Evolutionary conservation across 2,113 vertebrate species (phyloP).

Genomic region (Penelope pileata): DNA sequence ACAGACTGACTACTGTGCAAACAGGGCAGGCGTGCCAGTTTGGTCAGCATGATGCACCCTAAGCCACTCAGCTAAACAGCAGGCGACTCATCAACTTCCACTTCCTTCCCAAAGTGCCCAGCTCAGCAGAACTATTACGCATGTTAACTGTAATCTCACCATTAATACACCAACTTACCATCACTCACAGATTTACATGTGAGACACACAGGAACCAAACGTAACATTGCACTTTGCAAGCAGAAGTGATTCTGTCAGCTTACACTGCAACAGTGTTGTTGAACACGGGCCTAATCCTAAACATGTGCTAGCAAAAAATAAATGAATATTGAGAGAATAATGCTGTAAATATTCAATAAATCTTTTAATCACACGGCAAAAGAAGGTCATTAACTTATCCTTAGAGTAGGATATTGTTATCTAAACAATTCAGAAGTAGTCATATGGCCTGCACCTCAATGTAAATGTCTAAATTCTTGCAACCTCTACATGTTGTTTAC

Average conservation of each 20-base stretch:
- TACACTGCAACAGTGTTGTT: not conserved
- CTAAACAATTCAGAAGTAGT: not conserved
- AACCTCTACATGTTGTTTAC: not conserved
- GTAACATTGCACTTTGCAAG: not conserved
- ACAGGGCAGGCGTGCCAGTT: not conserved
- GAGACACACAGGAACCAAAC: not conserved
- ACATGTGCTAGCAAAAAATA: not conserved
- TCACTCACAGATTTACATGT: not conserved
- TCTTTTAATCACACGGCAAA: not conserved
- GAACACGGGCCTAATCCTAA: not conserved
- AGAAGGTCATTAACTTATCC: not conserved
- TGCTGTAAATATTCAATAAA: not conserved
- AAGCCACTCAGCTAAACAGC: not conserved
- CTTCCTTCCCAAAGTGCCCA: not conserved
- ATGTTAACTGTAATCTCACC: not conserved
- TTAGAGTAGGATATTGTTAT: not conserved
- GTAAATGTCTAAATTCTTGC: not conserved
- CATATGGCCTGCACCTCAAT: not conserved
- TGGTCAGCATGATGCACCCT: not conserved
- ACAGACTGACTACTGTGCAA: not conserved
- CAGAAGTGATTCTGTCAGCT: not conserved
- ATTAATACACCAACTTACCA: not conserved
- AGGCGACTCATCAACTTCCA: constrained; percentile 6
- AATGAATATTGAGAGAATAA: not conserved
- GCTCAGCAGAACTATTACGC: not conserved